Evolutionary conservation across 2,888 invertebrate genomes (phyloP).

Genomic region (Agrotis puta): DNA sequence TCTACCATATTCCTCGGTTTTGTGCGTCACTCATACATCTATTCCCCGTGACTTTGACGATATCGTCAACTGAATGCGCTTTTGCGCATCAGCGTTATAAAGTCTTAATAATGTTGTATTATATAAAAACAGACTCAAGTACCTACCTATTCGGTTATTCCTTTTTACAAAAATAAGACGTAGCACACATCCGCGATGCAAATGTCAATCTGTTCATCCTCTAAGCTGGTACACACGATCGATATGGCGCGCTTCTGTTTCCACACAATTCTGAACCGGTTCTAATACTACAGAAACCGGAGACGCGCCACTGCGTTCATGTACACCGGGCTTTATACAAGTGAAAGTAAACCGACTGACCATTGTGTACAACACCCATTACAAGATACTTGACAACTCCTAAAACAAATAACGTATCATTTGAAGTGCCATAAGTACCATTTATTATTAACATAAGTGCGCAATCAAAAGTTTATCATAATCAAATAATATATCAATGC

Average conservation of each 20-base stretch:
- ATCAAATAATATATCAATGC: conserved; percentile 6
- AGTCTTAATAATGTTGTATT: neutral
- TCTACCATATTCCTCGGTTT: no score
- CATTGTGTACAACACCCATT: conserved; percentile 39
- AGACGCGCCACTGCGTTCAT: conserved; percentile 12
- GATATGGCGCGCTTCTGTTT: conserved; percentile 37
- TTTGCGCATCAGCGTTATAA: neutral
- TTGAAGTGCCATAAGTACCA: conserved; percentile 25
- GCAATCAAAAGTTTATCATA: conserved; percentile 16
- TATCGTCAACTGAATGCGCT: neutral
- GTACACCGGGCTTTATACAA: conserved; percentile 9
- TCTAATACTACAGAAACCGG: neutral
- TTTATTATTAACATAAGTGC: conserved; percentile 11
- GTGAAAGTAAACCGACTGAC: conserved; percentile 42
- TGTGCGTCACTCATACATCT: no score
- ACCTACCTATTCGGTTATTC: neutral
- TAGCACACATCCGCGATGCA: neutral
- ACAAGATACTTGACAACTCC: conserved; percentile 34
- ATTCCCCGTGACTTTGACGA: neutral
- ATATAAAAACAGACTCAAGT: conserved; percentile 1
- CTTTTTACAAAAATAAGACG: neutral
- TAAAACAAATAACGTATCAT: conserved; percentile 47
- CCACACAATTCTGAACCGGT: conserved; percentile 34
- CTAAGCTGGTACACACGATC: conserved; percentile 14
- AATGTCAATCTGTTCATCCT: conserved; percentile 17